phyloP scores from a whole-genome alignment of 2,888 invertebrate species.

The Agonopterix subpropinquella region DNA sequence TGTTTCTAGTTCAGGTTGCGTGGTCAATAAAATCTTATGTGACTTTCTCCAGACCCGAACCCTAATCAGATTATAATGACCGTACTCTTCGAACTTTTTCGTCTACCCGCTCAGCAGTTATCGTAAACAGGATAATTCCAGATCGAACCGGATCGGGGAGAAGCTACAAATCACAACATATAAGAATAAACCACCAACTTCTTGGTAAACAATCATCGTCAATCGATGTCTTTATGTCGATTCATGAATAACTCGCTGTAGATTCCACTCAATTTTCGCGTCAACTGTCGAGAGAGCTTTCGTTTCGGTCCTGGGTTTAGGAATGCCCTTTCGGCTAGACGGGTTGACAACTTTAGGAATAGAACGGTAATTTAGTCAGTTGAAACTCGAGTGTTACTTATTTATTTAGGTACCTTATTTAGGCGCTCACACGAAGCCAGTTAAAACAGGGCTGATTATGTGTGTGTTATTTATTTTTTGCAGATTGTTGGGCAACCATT shows the following conservation, averaged over 20 bases:
- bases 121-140: slow-evolving; percentile 16
- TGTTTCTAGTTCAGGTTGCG: too few species aligned
- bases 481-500: too few species aligned
- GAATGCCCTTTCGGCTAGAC: too few species aligned
- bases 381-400: too few species aligned
- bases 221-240: background rate
- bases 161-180: slow-evolving; percentile 11
- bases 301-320: too few species aligned
- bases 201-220: background rate
- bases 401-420: too few species aligned
- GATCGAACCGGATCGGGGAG: slow-evolving; percentile 6
- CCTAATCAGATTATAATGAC: background rate
- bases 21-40: background rate
- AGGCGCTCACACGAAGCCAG: too few species aligned
- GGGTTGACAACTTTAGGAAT: too few species aligned
- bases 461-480: too few species aligned
- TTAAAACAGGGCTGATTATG: too few species aligned
- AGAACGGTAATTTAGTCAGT: too few species aligned
- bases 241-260: slow-evolving; percentile 6
- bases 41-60: background rate
- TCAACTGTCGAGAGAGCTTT: background rate
- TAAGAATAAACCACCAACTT: background rate
- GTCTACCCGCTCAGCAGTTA: slow-evolving; percentile 7
- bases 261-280: background rate
- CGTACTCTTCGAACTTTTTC: slow-evolving; percentile 10